Percentiles rank a stretch among this genome's conserved stretches.
Evolutionary conservation across 2,113 vertebrate species (phyloP).

Genomic region (Chionis minor): DNA sequence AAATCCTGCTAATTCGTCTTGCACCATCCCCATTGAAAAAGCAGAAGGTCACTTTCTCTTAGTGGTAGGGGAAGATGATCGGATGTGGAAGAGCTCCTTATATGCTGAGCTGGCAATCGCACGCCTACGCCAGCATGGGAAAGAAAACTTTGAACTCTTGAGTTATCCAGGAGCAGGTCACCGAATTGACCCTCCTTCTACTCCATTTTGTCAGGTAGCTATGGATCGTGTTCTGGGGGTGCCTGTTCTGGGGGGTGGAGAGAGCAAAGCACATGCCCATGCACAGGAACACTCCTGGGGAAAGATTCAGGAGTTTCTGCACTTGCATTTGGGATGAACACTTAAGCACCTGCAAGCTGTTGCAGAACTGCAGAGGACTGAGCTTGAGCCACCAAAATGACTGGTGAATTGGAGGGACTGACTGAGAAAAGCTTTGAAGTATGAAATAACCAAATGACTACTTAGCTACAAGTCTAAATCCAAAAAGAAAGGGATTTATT

Average conservation of each 20-base stretch:
- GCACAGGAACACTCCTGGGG: constrained; percentile 75
- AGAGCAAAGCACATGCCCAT: constrained; percentile 65
- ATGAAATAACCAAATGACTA: not conserved
- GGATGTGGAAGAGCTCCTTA: constrained; percentile 72
- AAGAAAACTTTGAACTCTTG: constrained; percentile 70
- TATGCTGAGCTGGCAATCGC: constrained; percentile 66
- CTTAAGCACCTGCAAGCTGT: not conserved
- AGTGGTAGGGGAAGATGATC: constrained; percentile 71
- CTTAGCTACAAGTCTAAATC: not conserved
- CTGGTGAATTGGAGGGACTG: constrained; percentile 13
- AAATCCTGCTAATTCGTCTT: constrained; percentile 56
- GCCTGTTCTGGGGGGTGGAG: constrained; percentile 65
- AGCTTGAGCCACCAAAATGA: constrained; percentile 23
- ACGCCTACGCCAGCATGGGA: constrained; percentile 61
- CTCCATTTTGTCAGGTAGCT: constrained; percentile 61
- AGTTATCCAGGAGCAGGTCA: constrained; percentile 73
- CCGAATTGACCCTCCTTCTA: constrained; percentile 68
- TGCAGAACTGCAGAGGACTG: constrained; percentile 9
- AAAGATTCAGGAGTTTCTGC: constrained; percentile 75
- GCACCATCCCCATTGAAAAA: constrained; percentile 69
- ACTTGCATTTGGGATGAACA: constrained; percentile 63
- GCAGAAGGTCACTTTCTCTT: constrained; percentile 71
- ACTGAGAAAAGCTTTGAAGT: constrained; percentile 23
- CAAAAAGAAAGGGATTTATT: not conserved
- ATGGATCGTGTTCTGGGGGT: constrained; percentile 66